Evolutionary conservation across 2,113 vertebrate genomes (phyloP), one percentile per base, ranked within the genome.

Genomic region (Sebastes fasciatus): DNA sequence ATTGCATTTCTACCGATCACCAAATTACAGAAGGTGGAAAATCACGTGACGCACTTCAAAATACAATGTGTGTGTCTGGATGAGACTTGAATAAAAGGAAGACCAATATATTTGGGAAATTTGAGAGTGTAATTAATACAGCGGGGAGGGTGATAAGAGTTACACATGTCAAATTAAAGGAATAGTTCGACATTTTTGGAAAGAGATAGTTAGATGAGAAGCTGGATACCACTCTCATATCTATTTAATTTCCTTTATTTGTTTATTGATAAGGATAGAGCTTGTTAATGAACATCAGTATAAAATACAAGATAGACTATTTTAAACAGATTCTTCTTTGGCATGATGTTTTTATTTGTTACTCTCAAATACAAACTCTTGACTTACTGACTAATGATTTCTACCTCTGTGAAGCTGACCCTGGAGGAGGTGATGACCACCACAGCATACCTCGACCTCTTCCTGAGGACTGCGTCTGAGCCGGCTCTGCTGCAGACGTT

Each of bases 351-450:
- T 19, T 19, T 54, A 49, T 57, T 11, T 79, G 26, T 14, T 21
- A 12, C 55, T 57, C 64, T 46, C 9, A 6, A 43, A 45, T 21
- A 14, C 64, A 51, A 48, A 65, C 21, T 21, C 64, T 42, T 55
- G 5, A 46, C 42, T 51, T 5, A 40, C 46, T 54, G 49, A 70
- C 45, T 23, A 48, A 54, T 42, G 9, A 34, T 40, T 11, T 21
- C 43, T 67, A 0, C 1, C 10, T 12, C 14, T 69, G 16, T 86
- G 5, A 67, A 99, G 98, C 93, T 97, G 74, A 99, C 98, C 0
- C 94, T 99, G 72, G 98, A 99, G 87, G 98, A 99, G 80, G 98
- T 99, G 84, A 99, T 99, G 98, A 96, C 98, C 63, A 99, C 98
- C 11, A 99, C 98, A 0, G 98, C 97, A 0, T 99, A 99, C 78